phyloP scores from a whole-genome alignment of 2,888 invertebrate species.

The Drosophila paramelanica region DNA sequence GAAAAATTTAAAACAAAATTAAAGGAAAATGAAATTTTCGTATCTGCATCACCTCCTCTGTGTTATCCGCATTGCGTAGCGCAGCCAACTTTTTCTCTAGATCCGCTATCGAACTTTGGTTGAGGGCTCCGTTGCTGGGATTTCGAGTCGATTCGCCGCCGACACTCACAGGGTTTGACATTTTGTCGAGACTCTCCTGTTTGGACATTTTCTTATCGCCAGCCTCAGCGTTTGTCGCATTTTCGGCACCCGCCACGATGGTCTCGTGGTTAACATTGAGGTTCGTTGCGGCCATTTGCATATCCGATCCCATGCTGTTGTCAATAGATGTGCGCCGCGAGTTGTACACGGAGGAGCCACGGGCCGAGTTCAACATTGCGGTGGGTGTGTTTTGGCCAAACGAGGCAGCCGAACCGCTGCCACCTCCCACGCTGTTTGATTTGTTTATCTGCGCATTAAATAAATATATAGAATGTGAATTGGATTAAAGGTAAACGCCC shows the following conservation, averaged over 20 bases:
- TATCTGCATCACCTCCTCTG: slow-evolving; percentile 67
- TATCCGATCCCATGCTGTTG: slow-evolving; percentile 80
- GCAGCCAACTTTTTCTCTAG: slow-evolving; percentile 87
- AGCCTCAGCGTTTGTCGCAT: slow-evolving; percentile 36
- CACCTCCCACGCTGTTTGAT: slow-evolving; percentile 50
- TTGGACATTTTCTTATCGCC: slow-evolving; percentile 76
- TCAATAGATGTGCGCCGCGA: slow-evolving; percentile 84
- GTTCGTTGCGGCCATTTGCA: slow-evolving; percentile 77
- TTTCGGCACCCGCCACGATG: slow-evolving; percentile 30
- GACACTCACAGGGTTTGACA: slow-evolving; percentile 36
- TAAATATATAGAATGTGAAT: slow-evolving; percentile 17
- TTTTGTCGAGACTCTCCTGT: slow-evolving; percentile 82
- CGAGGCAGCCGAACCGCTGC: slow-evolving; percentile 55
- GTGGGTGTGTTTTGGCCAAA: slow-evolving; percentile 80
- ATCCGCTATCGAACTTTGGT: slow-evolving; percentile 85
- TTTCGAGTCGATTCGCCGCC: slow-evolving; percentile 37
- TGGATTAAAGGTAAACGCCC: background rate
- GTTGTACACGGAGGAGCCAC: slow-evolving; percentile 83
- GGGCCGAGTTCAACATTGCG: slow-evolving; percentile 73
- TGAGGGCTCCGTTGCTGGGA: slow-evolving; percentile 67
- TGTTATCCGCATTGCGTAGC: slow-evolving; percentile 84
- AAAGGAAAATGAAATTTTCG: background rate
- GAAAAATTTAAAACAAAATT: background rate
- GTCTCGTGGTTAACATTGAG: slow-evolving; percentile 70
- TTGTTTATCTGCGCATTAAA: slow-evolving; percentile 56